A percentile compares a stretch with the other conserved stretches of the same genome.
Evolutionary conservation across 2,113 vertebrate genomes (phyloP).

Genomic region (Corythaixoides concolor): DNA sequence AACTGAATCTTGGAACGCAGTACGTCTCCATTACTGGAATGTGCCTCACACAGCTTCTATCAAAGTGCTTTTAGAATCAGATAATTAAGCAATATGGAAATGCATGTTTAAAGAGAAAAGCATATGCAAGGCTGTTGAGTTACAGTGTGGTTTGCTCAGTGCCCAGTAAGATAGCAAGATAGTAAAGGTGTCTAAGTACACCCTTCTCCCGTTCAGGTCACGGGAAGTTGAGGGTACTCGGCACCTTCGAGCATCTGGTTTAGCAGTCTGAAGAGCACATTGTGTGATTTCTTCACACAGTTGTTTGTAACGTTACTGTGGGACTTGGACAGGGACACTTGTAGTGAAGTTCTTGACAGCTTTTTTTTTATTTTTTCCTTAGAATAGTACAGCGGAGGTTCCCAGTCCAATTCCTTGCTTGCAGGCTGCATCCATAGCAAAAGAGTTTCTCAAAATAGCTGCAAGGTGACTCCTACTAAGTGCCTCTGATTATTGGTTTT

Average conservation of each 20-base stretch:
- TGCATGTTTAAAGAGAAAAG: constrained; percentile 29
- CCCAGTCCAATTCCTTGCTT: neutral
- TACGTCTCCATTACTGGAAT: constrained; percentile 15
- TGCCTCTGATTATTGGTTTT: neutral
- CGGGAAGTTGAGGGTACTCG: neutral
- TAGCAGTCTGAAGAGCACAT: neutral
- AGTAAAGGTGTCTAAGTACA: neutral
- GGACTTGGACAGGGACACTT: neutral
- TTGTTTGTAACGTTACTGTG: rapidly evolving
- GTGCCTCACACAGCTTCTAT: neutral
- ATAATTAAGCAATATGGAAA: constrained; percentile 46
- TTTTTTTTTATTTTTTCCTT: neutral
- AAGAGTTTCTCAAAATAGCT: neutral
- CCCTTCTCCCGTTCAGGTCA: neutral
- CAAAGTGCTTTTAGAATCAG: constrained; percentile 45
- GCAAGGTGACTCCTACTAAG: neutral
- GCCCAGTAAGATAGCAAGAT: neutral
- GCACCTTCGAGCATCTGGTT: neutral
- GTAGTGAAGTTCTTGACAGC: neutral
- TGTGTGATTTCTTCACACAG: neutral
- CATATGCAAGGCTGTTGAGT: neutral
- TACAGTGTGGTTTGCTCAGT: neutral
- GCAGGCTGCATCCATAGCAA: neutral
- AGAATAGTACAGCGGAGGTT: neutral
- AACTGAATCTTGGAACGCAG: constrained; percentile 40